Percentiles rank a stretch among this genome's conserved stretches.
Evolutionary conservation across 2,888 invertebrate genomes (phyloP).

Genomic region (Mycalesis mineus): DNA sequence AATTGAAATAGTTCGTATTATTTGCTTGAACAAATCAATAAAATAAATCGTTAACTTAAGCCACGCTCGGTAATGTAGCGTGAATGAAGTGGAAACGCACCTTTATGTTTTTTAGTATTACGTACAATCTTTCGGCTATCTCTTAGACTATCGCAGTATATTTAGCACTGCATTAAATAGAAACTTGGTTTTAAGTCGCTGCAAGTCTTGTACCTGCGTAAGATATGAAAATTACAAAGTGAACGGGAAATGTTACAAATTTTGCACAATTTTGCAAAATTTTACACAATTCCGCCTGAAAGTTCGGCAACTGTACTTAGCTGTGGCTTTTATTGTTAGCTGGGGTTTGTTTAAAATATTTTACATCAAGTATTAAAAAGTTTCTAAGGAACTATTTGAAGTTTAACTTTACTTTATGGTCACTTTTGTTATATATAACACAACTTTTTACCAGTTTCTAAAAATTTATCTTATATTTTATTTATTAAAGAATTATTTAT

Average conservation of each 20-base stretch:
- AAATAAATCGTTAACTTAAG: no score
- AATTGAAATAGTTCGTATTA: no score
- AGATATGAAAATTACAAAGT: slow-evolving; percentile 26
- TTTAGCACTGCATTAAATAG: slow-evolving; percentile 24
- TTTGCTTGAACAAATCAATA: no score
- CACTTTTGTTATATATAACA: background rate
- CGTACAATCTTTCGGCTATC: background rate
- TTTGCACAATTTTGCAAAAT: slow-evolving; percentile 16
- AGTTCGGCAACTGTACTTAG: slow-evolving; percentile 8
- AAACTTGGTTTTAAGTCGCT: slow-evolving; percentile 20
- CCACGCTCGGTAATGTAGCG: no score
- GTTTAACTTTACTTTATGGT: background rate
- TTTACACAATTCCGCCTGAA: slow-evolving; percentile 9
- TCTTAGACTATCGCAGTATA: slow-evolving; percentile 18
- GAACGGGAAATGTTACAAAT: slow-evolving; percentile 21
- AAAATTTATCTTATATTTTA: background rate
- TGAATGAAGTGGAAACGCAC: no score
- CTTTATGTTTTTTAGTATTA: no score
- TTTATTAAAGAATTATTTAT: no score
- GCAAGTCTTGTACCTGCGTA: slow-evolving; percentile 22
- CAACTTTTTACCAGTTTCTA: background rate
- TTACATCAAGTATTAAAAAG: background rate
- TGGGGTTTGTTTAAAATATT: slow-evolving; percentile 14
- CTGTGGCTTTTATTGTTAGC: slow-evolving; percentile 8
- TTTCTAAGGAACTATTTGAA: background rate